A percentile compares a stretch with the other conserved stretches of the same genome.
These are phyloP conservation scores for Trachemys scripta DNA, from an alignment of 2,113 vertebrate genomes.

Conservation along the genomic window DNA sequence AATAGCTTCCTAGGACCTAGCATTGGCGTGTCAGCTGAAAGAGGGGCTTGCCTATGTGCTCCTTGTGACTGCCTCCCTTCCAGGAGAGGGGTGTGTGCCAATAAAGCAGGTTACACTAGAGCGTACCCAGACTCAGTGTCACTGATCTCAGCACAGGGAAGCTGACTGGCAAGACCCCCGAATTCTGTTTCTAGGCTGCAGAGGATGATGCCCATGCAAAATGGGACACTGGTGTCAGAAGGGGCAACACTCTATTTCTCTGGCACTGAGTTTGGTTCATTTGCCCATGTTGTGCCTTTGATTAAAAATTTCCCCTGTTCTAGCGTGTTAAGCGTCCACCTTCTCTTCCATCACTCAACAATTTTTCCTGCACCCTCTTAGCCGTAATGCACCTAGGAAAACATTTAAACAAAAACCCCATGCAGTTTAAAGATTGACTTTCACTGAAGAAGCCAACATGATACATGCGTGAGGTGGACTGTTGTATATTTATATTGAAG, in stretches of 20 bases:
- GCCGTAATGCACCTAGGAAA: not conserved
- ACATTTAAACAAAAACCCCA: not conserved
- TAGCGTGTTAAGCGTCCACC: not conserved
- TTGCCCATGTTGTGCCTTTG: not conserved
- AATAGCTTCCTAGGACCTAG: not conserved
- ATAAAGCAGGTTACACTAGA: fast-evolving
- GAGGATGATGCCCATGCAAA: not conserved
- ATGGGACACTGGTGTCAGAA: not conserved
- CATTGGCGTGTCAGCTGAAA: not conserved
- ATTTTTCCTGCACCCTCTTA: not conserved
- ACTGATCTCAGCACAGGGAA: not conserved
- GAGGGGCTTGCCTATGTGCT: fast-evolving
- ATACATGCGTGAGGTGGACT: not conserved
- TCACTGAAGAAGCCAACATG: not conserved
- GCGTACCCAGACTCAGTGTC: not conserved
- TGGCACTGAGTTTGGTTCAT: not conserved
- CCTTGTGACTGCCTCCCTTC: not conserved
- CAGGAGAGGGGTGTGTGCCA: not conserved
- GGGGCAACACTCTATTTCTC: not conserved
- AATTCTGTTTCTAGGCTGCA: not conserved
- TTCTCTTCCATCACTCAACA: not conserved
- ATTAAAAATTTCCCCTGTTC: not conserved
- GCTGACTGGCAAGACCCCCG: not conserved
- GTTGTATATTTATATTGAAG: not conserved
- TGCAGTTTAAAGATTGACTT: not conserved